Percentiles rank a stretch among this genome's conserved stretches.
Conservation (phyloP, 2,113 vertebrate genomes). For the Mastomys natalensis region DNA sequence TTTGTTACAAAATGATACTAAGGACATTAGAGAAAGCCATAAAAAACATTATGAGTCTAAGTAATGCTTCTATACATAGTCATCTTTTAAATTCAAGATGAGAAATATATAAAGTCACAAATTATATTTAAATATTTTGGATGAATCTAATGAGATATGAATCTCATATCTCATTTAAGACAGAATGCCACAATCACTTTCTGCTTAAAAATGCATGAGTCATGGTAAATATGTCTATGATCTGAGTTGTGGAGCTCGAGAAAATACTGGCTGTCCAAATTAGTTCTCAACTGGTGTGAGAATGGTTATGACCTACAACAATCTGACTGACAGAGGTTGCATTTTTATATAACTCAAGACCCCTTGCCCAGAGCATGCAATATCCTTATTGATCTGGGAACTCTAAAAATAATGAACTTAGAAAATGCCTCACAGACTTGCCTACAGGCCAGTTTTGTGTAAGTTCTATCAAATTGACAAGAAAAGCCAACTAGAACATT, state of each 20-base stretch:
- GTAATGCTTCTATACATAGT: neutral
- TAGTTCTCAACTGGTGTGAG: no score
- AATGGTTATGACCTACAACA: neutral
- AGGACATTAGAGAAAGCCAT: constrained; percentile 93
- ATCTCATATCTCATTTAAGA: neutral
- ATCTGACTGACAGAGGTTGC: neutral
- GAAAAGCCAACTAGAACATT: neutral
- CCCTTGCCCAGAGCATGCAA: rapidly evolving
- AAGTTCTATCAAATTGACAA: neutral
- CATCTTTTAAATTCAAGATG: neutral
- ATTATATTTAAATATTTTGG: neutral
- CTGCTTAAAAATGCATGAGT: neutral
- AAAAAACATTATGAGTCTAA: constrained; percentile 88
- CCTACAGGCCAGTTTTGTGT: no score
- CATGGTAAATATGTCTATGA: neutral
- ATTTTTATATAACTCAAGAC: neutral
- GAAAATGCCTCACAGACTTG: neutral
- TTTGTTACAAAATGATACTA: no score
- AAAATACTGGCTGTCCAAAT: no score
- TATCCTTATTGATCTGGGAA: neutral
- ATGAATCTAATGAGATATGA: neutral
- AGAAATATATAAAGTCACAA: neutral
- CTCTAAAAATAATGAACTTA: neutral
- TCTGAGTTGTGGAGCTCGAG: no score
- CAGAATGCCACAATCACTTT: neutral